Conservation (phyloP, 2,113 vertebrate genomes). For the Poeciliopsis occidentalis region DNA sequence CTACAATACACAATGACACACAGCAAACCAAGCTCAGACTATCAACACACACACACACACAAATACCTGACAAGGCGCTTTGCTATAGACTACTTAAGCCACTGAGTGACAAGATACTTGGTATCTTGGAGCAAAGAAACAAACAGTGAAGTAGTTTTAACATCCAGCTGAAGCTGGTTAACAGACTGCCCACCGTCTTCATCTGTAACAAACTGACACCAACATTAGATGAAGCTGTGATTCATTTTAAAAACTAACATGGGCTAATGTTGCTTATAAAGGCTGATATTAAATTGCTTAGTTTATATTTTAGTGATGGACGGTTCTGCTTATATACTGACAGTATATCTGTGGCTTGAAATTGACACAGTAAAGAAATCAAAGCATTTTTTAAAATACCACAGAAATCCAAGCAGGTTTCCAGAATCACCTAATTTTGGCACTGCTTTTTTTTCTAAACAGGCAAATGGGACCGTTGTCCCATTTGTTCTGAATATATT, state of each 20-base stretch:
- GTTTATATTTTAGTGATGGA: no score
- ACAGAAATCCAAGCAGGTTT: not conserved
- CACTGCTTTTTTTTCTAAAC: no score
- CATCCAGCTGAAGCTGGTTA: not conserved
- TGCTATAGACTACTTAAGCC: not conserved
- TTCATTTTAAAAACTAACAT: no score
- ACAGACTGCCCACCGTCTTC: not conserved
- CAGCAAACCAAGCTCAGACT: not conserved
- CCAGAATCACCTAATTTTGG: not conserved
- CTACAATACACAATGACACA: not conserved
- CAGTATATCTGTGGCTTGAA: not conserved
- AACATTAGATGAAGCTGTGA: not conserved
- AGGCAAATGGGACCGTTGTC: no score
- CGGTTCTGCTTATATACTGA: not conserved
- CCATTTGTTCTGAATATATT: no score
- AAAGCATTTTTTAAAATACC: not conserved
- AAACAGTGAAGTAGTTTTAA: not conserved
- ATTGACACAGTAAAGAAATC: not conserved
- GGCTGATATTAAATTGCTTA: not conserved
- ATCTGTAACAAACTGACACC: no score
- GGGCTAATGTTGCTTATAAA: no score
- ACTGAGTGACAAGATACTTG: not conserved
- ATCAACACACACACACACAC: not conserved
- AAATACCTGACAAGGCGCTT: not conserved
- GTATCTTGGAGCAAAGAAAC: not conserved